Conservation (phyloP, 1,140 invertebrate genomes). For the Dryas iulia region DNA sequence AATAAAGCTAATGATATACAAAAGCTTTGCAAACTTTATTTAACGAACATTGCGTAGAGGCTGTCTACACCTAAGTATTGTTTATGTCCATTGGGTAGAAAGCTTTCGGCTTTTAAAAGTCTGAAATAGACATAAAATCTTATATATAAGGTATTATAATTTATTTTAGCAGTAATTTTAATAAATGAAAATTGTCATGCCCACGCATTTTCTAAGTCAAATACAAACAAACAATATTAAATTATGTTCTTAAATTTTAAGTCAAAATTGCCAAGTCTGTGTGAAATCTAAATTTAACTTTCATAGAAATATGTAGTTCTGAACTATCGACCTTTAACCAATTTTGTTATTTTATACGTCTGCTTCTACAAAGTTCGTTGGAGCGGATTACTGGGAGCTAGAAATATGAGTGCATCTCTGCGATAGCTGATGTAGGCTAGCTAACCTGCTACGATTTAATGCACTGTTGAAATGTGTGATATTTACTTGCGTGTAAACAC, state of each 20-base stretch:
- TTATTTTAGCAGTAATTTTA: background rate
- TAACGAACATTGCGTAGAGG: background rate
- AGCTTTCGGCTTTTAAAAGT: background rate
- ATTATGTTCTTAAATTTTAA: too few species aligned
- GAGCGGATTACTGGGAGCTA: slow-evolving; percentile 40
- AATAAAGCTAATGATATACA: slow-evolving; percentile 18
- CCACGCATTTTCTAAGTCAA: too few species aligned
- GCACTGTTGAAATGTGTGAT: background rate
- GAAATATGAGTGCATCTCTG: slow-evolving; percentile 49
- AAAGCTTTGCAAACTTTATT: slow-evolving; percentile 8
- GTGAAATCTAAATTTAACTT: too few species aligned
- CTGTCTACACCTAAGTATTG: background rate
- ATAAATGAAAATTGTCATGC: too few species aligned
- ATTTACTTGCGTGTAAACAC: too few species aligned
- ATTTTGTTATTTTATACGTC: background rate
- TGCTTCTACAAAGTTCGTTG: background rate
- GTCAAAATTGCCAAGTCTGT: too few species aligned
- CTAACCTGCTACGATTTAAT: background rate
- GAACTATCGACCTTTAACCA: background rate
- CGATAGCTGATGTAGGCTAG: slow-evolving; percentile 34
- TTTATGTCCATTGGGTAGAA: background rate
- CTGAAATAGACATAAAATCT: background rate
- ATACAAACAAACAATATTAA: too few species aligned
- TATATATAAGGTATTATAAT: background rate
- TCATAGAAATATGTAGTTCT: background rate